A percentile compares a stretch with the other conserved stretches of the same genome.
Evolutionary conservation across 92 coral and sea anemone genomes (phyloP).

Genomic region (Ricordea florida): DNA sequence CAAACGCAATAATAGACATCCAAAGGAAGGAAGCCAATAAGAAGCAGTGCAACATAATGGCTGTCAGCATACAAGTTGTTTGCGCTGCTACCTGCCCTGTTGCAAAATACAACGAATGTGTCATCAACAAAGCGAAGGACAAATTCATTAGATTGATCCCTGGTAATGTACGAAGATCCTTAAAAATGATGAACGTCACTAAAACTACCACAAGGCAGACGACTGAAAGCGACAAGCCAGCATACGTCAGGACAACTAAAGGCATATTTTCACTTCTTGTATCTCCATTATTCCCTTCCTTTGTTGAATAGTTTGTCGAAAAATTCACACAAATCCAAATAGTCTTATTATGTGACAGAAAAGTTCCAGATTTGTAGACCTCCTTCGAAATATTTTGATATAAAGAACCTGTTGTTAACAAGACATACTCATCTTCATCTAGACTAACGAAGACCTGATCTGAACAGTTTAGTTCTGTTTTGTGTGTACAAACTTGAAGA

Average conservation of each 20-base stretch:
- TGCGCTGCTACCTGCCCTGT: not conserved
- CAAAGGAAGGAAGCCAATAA: too few species aligned
- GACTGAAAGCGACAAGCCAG: not conserved
- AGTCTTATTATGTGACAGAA: not conserved
- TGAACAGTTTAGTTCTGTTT: conserved; percentile 26
- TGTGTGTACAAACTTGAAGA: too few species aligned
- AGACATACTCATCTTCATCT: not conserved
- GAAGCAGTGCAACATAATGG: too few species aligned
- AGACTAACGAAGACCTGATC: conserved; percentile 25
- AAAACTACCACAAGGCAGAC: too few species aligned
- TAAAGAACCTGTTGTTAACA: conserved; percentile 6
- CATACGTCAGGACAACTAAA: not conserved
- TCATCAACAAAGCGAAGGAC: too few species aligned
- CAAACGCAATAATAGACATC: too few species aligned
- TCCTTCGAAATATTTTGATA: conserved; percentile 13
- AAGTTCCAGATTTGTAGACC: conserved; percentile 3
- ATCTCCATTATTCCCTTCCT: not conserved
- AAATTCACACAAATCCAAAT: conserved; percentile 5
- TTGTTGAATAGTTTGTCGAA: not conserved
- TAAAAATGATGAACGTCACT: too few species aligned
- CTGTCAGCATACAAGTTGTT: too few species aligned
- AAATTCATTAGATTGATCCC: too few species aligned
- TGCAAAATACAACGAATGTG: not conserved
- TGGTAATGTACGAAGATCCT: too few species aligned
- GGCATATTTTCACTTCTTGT: not conserved